Base-by-base conservation (phyloP, 2,888 invertebrate genomes). In the Ferdinandea cuprea region DNA sequence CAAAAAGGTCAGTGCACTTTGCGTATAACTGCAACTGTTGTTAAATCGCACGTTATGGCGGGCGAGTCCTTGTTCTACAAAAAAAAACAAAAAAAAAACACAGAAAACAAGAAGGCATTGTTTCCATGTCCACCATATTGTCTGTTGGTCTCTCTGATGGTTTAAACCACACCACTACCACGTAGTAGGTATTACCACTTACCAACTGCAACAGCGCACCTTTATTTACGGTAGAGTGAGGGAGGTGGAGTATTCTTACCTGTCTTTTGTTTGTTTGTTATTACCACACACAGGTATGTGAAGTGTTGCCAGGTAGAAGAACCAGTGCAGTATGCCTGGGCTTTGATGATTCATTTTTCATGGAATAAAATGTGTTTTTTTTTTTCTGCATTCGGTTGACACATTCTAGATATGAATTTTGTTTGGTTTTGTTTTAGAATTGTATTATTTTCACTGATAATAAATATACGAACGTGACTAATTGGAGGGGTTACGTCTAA, bases 31-130 rank as follows among this genome's bases (percentile, higher is more conserved):
- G 46, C 56, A 48, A 54, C 54, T 30, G 30, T 40, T 40, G 71
- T 40, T 11, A 30, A 42, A 54, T 59, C 40, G 42, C 5, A 2
- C 2, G 3, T 17, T 6, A 9, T 68, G 71, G 77, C 71, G 71
- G 73, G 46, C 46, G 17, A 77, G 71, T 81, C 81, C 81, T 77
- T 77, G 81, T 77, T 81, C 81, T 35, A 77, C 17, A 72, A 77
- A 77, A 59, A 11, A 30, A 3, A 7, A 77, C n/a, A 72, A 72
- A 77, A 65, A 11, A 21, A 5, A 7, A 30, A 3, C 4, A 77
- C n/a, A 72, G 72, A 77, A 65, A 11, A 21, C 2, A 7, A 54
- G n/a, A 50, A 46, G 46, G 48, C 68, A 32, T 28, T 50, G 25
- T 46, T 69, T 54, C 61, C 66, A 66, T 73, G 63, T 61, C 71